Conservation (phyloP, 2,888 invertebrate species). For the Drosophila siamana region DNA sequence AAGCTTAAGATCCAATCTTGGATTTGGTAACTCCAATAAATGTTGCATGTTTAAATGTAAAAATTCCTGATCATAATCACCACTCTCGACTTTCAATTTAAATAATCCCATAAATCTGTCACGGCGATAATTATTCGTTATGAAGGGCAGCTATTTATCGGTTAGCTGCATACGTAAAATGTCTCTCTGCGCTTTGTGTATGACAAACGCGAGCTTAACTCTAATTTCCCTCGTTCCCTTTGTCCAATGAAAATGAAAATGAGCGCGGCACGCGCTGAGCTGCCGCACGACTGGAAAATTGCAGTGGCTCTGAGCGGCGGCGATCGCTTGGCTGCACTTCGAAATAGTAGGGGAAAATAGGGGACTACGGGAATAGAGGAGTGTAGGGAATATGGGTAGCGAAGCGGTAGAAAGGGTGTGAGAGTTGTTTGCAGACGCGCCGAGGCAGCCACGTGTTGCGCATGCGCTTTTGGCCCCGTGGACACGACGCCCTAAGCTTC, state of each 20-base stretch:
- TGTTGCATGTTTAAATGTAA: not conserved
- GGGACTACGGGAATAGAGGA: constrained; percentile 24
- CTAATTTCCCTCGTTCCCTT: constrained; percentile 36
- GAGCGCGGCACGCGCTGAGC: constrained; percentile 78
- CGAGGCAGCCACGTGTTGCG: constrained; percentile 82
- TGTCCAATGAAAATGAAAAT: constrained; percentile 70
- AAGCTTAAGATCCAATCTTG: not conserved
- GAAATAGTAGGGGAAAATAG: constrained; percentile 16
- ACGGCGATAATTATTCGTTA: not conserved
- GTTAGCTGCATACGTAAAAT: not conserved
- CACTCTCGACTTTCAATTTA: not conserved
- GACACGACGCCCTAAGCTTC: constrained; percentile 69
- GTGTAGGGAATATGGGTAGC: constrained; percentile 9
- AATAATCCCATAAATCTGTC: constrained; percentile 12
- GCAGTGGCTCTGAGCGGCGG: constrained; percentile 58
- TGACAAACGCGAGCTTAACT: constrained; percentile 31
- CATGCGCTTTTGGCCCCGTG: constrained; percentile 76
- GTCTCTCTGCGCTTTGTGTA: constrained; percentile 7
- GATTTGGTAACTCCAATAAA: constrained; percentile 1
- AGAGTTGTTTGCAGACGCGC: constrained; percentile 33
- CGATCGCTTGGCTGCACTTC: constrained; percentile 62
- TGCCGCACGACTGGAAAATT: constrained; percentile 78
- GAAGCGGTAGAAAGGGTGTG: constrained; percentile 27
- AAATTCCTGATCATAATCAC: not conserved
- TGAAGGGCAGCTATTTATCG: constrained; percentile 26